These are phyloP conservation scores for Tachina lurida DNA, from an alignment of 2,888 invertebrate genomes.

Conservation along the genomic window DNA sequence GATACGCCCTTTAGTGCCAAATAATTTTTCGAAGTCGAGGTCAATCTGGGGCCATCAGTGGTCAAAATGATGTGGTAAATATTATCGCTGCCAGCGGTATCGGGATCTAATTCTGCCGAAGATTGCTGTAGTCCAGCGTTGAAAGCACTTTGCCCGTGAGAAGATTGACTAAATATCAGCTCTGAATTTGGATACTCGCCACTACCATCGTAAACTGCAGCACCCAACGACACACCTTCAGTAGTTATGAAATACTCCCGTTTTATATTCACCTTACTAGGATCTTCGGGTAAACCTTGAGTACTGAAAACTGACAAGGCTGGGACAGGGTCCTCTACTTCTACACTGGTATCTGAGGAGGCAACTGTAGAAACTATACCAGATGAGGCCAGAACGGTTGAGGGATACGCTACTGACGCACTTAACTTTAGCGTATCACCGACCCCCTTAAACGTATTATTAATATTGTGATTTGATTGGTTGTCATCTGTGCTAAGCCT, in stretches of 20 bases:
- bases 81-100: constrained; percentile 80
- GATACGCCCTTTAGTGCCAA: constrained; percentile 55
- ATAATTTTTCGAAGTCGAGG: constrained; percentile 65
- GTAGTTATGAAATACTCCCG: constrained; percentile 77
- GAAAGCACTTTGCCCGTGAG: constrained; percentile 40
- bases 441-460: constrained; percentile 64
- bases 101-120: constrained; percentile 76
- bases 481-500: constrained; percentile 59
- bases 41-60: constrained; percentile 76
- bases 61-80: constrained; percentile 79
- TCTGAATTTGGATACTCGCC: constrained; percentile 66
- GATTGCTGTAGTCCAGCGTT: constrained; percentile 69
- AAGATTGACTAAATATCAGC: constrained; percentile 66
- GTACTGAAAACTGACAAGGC: constrained; percentile 81
- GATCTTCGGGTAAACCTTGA: constrained; percentile 78
- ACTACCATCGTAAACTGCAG: constrained; percentile 45
- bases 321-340: constrained; percentile 65
- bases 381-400: constrained; percentile 63
- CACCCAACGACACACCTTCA: constrained; percentile 70
- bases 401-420: constrained; percentile 77
- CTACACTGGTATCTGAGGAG: constrained; percentile 29
- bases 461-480: constrained; percentile 47
- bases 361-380: constrained; percentile 13
- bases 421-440: constrained; percentile 79
- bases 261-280: constrained; percentile 79